phyloP scores from a whole-genome alignment of 2,797 vertebrate genomes.

The Podarcis lilfordi region DNA sequence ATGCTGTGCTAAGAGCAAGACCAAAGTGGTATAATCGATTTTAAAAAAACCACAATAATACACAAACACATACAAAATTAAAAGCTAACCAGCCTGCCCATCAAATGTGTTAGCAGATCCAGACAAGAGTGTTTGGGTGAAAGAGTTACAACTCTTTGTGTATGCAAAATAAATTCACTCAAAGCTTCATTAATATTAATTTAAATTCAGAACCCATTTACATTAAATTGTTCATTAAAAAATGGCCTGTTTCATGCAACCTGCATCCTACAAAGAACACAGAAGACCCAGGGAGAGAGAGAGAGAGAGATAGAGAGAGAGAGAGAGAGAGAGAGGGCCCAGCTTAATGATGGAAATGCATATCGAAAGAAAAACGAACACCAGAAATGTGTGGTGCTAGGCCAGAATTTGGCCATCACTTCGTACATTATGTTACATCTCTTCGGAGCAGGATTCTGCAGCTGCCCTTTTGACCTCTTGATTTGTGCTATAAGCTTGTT shows the following conservation, averaged over 20 bases:
- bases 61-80: constrained; percentile 54
- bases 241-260: constrained; percentile 86
- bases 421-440: neutral
- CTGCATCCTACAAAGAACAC: constrained; percentile 82
- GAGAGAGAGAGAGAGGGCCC: constrained; percentile 67
- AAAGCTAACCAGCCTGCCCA: constrained; percentile 74
- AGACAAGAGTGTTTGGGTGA: constrained; percentile 78
- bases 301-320: neutral
- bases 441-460: constrained; percentile 8
- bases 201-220: constrained; percentile 87
- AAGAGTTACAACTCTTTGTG: constrained; percentile 83
- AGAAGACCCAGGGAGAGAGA: constrained; percentile 71
- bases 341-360: constrained; percentile 74
- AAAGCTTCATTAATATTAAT: constrained; percentile 88
- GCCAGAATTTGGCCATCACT: constrained; percentile 51
- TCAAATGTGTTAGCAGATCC: constrained; percentile 76
- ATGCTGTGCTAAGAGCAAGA: constrained; percentile 45
- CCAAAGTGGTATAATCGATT: constrained; percentile 65
- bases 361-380: constrained; percentile 74
- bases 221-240: constrained; percentile 87
- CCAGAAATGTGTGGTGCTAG: constrained; percentile 51
- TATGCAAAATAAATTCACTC: constrained; percentile 88
- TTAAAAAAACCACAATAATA: constrained; percentile 69
- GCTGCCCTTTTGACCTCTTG: constrained; percentile 57
- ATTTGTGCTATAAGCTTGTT: neutral